phyloP scores from a whole-genome alignment of 2,113 vertebrate genomes.

The Apeltes quadracus region DNA sequence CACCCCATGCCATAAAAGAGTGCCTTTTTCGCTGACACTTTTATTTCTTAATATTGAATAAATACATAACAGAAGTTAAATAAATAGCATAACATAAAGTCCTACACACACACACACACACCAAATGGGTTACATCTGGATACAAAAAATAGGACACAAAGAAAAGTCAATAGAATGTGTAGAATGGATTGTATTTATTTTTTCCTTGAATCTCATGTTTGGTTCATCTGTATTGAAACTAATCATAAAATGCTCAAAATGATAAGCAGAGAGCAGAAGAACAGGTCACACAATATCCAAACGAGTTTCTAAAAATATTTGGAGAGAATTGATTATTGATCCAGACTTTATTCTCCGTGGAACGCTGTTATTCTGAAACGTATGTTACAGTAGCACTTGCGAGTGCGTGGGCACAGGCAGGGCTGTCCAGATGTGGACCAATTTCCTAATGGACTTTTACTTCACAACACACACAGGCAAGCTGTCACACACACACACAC shows the following conservation, averaged over 20 bases:
- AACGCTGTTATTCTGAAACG: constrained; percentile 25
- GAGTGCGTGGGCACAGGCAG: constrained; percentile 21
- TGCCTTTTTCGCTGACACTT: not conserved
- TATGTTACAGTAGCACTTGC: constrained; percentile 3
- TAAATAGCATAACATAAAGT: not conserved
- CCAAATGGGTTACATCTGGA: no score
- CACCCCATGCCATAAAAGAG: not conserved
- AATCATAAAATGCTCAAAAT: not conserved
- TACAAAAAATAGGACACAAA: not conserved
- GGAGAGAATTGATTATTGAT: not conserved
- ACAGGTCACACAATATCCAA: not conserved
- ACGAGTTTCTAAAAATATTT: not conserved
- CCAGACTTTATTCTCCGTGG: no score
- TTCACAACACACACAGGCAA: constrained; percentile 18
- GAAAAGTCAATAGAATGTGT: not conserved
- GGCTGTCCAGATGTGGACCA: constrained; percentile 68
- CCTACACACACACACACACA: not conserved
- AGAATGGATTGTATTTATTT: not conserved
- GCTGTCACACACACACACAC: not conserved
- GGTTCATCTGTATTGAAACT: not conserved
- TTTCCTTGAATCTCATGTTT: not conserved
- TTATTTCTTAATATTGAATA: not conserved
- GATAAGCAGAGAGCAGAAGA: not conserved
- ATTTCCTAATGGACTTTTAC: constrained; percentile 67
- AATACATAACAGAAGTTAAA: not conserved